phyloP scores from a whole-genome alignment of 1,140 invertebrate genomes.

The Goniozus legneri region DNA sequence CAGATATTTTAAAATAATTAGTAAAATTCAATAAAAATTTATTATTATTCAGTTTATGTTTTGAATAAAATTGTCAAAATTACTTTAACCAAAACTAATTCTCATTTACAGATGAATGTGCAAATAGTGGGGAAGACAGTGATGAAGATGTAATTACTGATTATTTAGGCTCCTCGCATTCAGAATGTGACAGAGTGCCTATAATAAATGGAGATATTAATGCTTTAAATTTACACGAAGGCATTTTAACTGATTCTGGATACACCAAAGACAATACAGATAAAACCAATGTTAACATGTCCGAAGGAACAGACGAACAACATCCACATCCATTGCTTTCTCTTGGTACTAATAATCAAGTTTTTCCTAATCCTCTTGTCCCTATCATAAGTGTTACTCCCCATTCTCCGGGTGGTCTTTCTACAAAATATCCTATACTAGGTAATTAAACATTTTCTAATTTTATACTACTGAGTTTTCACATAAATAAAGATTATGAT shows the following conservation, averaged over 20 bases:
- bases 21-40: too few relatives aligned
- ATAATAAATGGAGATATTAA: conserved; percentile 37
- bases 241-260: conserved; percentile 31
- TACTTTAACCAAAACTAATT: neutral
- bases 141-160: conserved; percentile 69
- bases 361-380: conserved; percentile 55
- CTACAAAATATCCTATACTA: conserved; percentile 62
- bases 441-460: conserved; percentile 41
- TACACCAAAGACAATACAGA: conserved; percentile 48
- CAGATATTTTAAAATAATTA: neutral
- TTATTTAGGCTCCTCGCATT: conserved; percentile 51
- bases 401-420: conserved; percentile 67
- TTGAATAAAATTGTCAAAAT: conserved; percentile 1
- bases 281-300: conserved; percentile 36
- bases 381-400: conserved; percentile 84
- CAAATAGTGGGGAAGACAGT: conserved; percentile 62
- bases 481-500: neutral
- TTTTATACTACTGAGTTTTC: neutral
- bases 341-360: conserved; percentile 36
- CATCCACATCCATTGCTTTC: conserved; percentile 26
- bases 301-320: conserved; percentile 33
- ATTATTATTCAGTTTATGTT: conserved; percentile 1
- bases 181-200: conserved; percentile 38
- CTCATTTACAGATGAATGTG: conserved; percentile 55
- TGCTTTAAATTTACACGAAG: conserved; percentile 35